A percentile compares a stretch with the other conserved stretches of the same genome.
Conservation (phyloP, 2,797 vertebrate species). For the Acrossocheilus fasciatus region DNA sequence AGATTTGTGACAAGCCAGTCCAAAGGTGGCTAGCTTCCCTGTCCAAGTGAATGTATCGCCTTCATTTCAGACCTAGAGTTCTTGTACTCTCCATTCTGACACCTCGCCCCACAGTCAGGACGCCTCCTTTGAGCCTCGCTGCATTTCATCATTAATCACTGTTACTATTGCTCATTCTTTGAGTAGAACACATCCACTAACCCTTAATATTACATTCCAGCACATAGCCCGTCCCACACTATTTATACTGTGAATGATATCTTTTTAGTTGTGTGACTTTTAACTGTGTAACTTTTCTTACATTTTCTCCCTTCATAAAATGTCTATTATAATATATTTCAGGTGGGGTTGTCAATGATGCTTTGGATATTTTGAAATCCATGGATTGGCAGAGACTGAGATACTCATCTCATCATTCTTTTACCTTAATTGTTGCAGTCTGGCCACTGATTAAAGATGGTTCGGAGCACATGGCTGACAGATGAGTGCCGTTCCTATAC, state of each 20-base stretch:
- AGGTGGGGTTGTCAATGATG: background rate
- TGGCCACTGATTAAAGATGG: conserved; percentile 57
- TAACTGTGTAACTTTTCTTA: background rate
- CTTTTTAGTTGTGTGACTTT: background rate
- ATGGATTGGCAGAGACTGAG: conserved; percentile 13
- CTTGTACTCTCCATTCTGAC: conserved; percentile 32
- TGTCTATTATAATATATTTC: conserved; percentile 21
- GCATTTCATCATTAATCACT: conserved; percentile 25
- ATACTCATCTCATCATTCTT: conserved; percentile 26
- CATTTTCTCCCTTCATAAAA: background rate
- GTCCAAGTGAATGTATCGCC: conserved; percentile 38
- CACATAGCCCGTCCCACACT: background rate
- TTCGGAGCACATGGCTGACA: conserved; percentile 35
- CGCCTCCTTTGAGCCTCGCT: conserved; percentile 2
- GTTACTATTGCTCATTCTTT: background rate
- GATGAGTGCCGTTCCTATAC: conserved; percentile 53
- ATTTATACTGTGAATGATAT: background rate
- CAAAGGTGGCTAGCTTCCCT: conserved; percentile 34
- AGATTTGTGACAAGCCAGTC: conserved; percentile 42
- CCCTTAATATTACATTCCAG: background rate
- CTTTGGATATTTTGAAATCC: background rate
- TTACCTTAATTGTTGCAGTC: conserved; percentile 51
- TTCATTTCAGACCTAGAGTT: conserved; percentile 17
- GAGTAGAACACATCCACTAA: background rate
- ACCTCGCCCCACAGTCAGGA: conserved; percentile 28